Base-by-base conservation (phyloP, 2,888 invertebrate genomes). In the Drosophila ezoana region DNA sequence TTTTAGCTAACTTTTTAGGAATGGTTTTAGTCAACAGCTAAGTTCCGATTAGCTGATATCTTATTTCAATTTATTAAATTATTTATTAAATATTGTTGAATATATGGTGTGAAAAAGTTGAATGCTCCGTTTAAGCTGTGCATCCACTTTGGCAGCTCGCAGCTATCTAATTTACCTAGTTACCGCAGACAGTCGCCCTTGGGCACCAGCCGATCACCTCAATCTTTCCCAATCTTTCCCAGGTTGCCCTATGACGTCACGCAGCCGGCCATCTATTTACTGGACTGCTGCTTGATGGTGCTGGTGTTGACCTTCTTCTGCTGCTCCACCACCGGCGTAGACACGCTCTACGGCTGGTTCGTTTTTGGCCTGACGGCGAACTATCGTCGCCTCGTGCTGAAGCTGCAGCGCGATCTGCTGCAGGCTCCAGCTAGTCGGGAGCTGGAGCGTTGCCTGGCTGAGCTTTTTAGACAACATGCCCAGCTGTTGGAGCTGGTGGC, bases 281-380 rank as follows among this genome's bases (percentile, higher is more conserved):
- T 78, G 16, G 81, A 78, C 66, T 81, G 81, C 38, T 57, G 58
- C 20, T 54, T 78, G n/a, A 77, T 81, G 78, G 63, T 47, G 8
- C 62, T 74, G 4, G 81, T 79, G 28, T 37, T 81, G 8, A 61
- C 67, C 11, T 79, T 81, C 69, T 78, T 78, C 33, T 78, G 81
- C 61, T 78, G 81, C 66, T 78, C 78, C 35, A 78, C 78, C 10
- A 73, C 73, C 0, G 81, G 49, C 2, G 79, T 79, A 44, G 79
- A 79, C 18, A 64, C 79, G 11, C 43, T 81, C 18, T 81, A 72
- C 6, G 79, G 68, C 0, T 79, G 79, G 79, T 81, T 68, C 16
- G 81, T 75, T 28, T 53, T 79, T 16, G 72, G 72, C 1, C 10
- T 81, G 14, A 81, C 79, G 9, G 63, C 71, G 4, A 75, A 79